Percentiles rank a stretch among this genome's conserved stretches.
Conservation (phyloP, 2,888 invertebrate species). For the Thyatira batis region DNA sequence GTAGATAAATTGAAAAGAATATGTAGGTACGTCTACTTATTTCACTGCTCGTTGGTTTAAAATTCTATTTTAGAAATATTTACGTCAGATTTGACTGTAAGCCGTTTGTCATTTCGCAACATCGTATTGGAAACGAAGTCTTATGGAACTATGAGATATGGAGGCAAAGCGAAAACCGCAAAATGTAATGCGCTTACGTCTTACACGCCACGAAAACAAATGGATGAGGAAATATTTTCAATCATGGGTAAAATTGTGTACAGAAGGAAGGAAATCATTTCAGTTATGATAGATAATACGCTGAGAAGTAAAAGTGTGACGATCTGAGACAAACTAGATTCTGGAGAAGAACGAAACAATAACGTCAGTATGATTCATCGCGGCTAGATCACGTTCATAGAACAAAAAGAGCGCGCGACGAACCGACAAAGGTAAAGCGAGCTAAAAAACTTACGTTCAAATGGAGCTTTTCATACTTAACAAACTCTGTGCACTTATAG, state of each 20-base stretch:
- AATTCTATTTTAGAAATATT: conserved; percentile 45
- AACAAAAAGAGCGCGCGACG: conserved; percentile 73
- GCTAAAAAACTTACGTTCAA: conserved; percentile 68
- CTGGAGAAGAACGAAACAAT: conserved; percentile 66
- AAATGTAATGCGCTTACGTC: conserved; percentile 64
- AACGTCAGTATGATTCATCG: conserved; percentile 72
- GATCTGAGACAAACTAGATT: conserved; percentile 67
- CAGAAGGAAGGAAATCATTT: conserved; percentile 53
- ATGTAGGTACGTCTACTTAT: conserved; percentile 1
- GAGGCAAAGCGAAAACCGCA: conserved; percentile 54
- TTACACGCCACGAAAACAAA: conserved; percentile 61
- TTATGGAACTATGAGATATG: conserved; percentile 60
- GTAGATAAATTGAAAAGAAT: neutral
- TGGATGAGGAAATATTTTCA: conserved; percentile 49
- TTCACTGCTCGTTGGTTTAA: conserved; percentile 17
- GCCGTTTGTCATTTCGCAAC: conserved; percentile 58
- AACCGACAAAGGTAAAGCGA: conserved; percentile 61
- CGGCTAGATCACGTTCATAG: conserved; percentile 76
- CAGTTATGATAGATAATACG: conserved; percentile 56
- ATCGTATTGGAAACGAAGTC: conserved; percentile 64
- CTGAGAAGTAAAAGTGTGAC: conserved; percentile 60
- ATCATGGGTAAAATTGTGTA: conserved; percentile 38
- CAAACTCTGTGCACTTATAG: conserved; percentile 60
- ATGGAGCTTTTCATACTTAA: conserved; percentile 75
- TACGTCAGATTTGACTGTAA: conserved; percentile 51